Base-by-base conservation (phyloP, 2,113 vertebrate species). In the Lampris megalopsis region DNA sequence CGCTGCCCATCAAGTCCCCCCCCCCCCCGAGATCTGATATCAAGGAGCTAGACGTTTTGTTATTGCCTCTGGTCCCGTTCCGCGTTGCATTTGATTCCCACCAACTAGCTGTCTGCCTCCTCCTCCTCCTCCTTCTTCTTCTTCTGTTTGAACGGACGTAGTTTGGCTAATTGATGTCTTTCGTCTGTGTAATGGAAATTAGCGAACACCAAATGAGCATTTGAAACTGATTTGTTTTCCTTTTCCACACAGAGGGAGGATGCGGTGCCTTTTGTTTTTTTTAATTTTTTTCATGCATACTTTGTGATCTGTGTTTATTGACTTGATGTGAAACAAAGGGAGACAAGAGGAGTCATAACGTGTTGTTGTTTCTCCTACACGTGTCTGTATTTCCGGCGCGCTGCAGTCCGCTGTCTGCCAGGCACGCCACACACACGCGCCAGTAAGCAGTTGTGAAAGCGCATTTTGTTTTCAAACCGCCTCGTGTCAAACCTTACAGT, bases 11-110 rank as follows among this genome's bases (percentile, higher is more conserved):
- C 92, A 91, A 73, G 81, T 92, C 83, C 79, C 90, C 90, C 88
- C 91, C 88, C 83, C 40, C n/a, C n/a, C n/a, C n/a, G 85, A 93
- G 92, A 91, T 92, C 87, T 89, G 88, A 90, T 90, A 91, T 91
- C 86, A 92, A 91, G 86, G 85, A 87, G 89, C 79, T 78, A 71
- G 86, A 82, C 83, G 78, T 90, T 77, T 86, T 88, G n/a, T 85
- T 59, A 65, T 86, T 38, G 79, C 78, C 70, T 81, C 70, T 56
- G 63, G 45, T 87, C 86, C 83, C 73, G 60, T 45, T 45, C 45
- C 54, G 54, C 58, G 62, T 72, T 71, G 43, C 43, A 83, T 93
- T 90, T 92, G 89, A 93, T 88, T 90, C 75, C 65, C 84, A 88
- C 88, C 87, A 83, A 88, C 80, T 83, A 81, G 77, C 74, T 58